Base-by-base conservation (phyloP, 1,140 invertebrate species). In the Vollenhovia emeryi region DNA sequence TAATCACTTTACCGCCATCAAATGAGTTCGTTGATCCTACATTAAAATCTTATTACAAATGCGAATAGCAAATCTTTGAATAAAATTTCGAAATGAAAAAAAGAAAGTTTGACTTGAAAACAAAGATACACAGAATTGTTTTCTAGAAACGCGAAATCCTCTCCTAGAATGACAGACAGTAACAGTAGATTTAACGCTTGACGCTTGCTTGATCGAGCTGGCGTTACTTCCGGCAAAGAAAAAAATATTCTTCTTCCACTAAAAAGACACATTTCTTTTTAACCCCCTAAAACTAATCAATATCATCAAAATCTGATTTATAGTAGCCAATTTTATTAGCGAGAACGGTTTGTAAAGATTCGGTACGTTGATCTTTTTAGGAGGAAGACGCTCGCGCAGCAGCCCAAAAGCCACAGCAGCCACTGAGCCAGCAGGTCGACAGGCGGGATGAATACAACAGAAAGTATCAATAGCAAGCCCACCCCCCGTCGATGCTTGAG, bases 321-420 rank as follows among this genome's bases (percentile, higher is more conserved):
- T 18, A 60, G 9, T 43, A 66, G n/a, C 43, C 13, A 15, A 24
- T 66, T n/a, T n/a, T 66, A 45, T 11, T 15, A 43, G 0, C 0
- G 13, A 8, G 18, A 30, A 21, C 15, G 55, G 1, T 59, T 83
- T 74, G 60, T 13, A 27, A 5, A 74, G 3, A 36, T 11, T 71
- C 4, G 18, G 18, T 55, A 8, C 9, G 36, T 62, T 64, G 33
- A 64, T 21, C 15, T 93, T 88, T n/a, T 4, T 59, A 94, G 94
- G 94, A 94, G 79, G 92, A 91, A 27, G 93, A 92, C 6, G 94
- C 93, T 6, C 93, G 93, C 27, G 94, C 94, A 73, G 93, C 94
- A 5, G 92, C 93, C 7, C 91, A 90, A 52, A 94, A 94, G 18
- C 0, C 73, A 30, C 91, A 89, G 40, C 93, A 93, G 50, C 93